Evolutionary conservation across 2,113 vertebrate genomes (phyloP).

Genomic region (Dermatemys mawii): DNA sequence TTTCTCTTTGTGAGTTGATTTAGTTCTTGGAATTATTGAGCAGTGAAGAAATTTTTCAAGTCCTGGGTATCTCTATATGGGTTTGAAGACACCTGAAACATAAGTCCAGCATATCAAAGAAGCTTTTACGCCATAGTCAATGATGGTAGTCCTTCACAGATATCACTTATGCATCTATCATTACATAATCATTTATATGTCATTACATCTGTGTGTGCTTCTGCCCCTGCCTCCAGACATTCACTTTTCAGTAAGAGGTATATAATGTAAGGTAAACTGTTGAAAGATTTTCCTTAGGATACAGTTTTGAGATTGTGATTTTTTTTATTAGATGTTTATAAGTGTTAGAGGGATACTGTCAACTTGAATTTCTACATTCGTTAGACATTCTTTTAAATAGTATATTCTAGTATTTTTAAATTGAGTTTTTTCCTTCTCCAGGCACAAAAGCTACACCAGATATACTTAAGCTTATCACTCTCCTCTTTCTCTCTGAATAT

Average conservation of each 20-base stretch:
- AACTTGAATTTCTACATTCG: neutral
- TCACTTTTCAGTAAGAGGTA: neutral
- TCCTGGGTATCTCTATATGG: too few species aligned
- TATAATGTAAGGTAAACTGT: neutral
- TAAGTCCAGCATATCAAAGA: too few species aligned
- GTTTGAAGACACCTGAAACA: too few species aligned
- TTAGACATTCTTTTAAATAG: neutral
- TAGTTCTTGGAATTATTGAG: too few species aligned
- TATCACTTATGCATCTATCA: too few species aligned
- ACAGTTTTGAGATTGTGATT: neutral
- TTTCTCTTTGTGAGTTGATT: too few species aligned
- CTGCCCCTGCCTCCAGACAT: neutral
- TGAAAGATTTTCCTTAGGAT: neutral
- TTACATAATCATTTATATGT: neutral
- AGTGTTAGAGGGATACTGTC: neutral
- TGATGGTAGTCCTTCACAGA: too few species aligned
- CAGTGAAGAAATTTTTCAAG: too few species aligned
- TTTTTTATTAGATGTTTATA: neutral
- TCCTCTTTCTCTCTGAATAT: neutral
- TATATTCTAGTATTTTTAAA: neutral
- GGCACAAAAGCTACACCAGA: neutral
- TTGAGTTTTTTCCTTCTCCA: neutral
- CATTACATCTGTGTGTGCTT: neutral
- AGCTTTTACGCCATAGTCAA: too few species aligned
- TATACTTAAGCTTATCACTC: neutral